Evolutionary conservation across 2,113 vertebrate genomes (phyloP).

Genomic region (Coturnix japonica): DNA sequence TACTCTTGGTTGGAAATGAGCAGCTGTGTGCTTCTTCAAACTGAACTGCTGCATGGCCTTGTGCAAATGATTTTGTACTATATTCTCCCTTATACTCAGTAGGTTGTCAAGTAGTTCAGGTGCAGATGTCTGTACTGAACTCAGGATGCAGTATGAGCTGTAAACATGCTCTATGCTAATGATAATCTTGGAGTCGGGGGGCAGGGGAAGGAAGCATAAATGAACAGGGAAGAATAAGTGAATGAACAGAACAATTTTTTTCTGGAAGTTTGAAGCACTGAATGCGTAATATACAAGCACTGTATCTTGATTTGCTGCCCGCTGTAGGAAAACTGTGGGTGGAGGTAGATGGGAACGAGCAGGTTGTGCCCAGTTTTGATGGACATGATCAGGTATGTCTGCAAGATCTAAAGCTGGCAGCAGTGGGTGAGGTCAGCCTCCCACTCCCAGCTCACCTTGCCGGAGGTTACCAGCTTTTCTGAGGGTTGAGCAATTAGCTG

Average conservation of each 20-base stretch:
- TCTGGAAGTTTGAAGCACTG: background rate
- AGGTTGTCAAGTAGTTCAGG: background rate
- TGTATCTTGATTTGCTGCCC: background rate
- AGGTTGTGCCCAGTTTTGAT: background rate
- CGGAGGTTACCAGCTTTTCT: background rate
- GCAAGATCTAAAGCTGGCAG: background rate
- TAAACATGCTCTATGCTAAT: background rate
- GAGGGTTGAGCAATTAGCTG: background rate
- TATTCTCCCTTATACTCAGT: background rate
- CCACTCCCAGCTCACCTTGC: background rate
- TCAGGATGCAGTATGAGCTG: background rate
- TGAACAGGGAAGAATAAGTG: rapidly evolving
- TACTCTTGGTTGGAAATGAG: background rate
- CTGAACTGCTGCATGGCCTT: background rate
- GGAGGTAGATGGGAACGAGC: background rate
- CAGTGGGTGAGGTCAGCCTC: background rate
- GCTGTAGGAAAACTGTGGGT: background rate
- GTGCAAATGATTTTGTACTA: background rate
- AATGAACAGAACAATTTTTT: background rate
- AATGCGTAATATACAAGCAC: background rate
- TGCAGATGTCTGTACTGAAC: background rate
- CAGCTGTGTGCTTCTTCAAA: background rate
- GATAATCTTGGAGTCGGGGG: no score
- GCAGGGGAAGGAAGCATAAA: background rate
- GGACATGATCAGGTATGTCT: background rate